These are phyloP conservation scores for Drosophila helvetica DNA, from an alignment of 2,888 invertebrate genomes.

Conservation along the genomic window DNA sequence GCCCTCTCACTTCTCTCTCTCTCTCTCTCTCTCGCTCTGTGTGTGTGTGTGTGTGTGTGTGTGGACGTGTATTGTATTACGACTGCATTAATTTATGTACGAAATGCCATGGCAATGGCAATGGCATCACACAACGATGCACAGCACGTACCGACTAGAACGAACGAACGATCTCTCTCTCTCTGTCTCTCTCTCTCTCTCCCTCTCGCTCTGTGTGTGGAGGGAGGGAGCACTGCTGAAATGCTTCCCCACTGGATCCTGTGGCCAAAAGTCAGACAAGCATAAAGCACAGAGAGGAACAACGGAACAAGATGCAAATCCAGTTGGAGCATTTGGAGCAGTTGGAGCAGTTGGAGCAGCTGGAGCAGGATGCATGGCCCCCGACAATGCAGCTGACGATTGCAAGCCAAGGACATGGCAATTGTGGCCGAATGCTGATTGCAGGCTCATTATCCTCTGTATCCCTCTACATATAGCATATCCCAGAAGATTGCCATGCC, in stretches of 20 bases:
- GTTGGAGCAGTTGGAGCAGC: slow-evolving; percentile 19
- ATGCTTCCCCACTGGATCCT: slow-evolving; percentile 1
- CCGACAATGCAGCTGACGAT: slow-evolving; percentile 19
- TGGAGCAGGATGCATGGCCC: too few species aligned
- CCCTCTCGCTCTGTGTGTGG: too few species aligned
- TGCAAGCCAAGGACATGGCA: slow-evolving; percentile 29
- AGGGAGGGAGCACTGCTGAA: too few species aligned
- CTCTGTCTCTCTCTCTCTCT: too few species aligned
- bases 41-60: slow-evolving; percentile 4
- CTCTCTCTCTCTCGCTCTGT: background rate
- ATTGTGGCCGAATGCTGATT: slow-evolving; percentile 42
- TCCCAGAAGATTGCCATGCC: too few species aligned
- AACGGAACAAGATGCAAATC: slow-evolving; percentile 46
- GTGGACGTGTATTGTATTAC: slow-evolving; percentile 56
- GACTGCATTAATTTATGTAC: slow-evolving; percentile 76
- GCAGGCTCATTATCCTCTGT: slow-evolving; percentile 43
- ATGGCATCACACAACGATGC: slow-evolving; percentile 26
- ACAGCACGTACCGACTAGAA: slow-evolving; percentile 46
- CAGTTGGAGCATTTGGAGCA: slow-evolving; percentile 54
- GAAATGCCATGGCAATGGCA: slow-evolving; percentile 54
- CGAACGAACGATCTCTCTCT: slow-evolving; percentile 13
- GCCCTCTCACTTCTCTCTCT: background rate
- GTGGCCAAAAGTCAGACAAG: slow-evolving; percentile 59
- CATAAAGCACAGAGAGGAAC: slow-evolving; percentile 38
- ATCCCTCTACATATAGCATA: background rate